phyloP scores from a whole-genome alignment of 2,888 invertebrate genomes.

The Eurois occulta region DNA sequence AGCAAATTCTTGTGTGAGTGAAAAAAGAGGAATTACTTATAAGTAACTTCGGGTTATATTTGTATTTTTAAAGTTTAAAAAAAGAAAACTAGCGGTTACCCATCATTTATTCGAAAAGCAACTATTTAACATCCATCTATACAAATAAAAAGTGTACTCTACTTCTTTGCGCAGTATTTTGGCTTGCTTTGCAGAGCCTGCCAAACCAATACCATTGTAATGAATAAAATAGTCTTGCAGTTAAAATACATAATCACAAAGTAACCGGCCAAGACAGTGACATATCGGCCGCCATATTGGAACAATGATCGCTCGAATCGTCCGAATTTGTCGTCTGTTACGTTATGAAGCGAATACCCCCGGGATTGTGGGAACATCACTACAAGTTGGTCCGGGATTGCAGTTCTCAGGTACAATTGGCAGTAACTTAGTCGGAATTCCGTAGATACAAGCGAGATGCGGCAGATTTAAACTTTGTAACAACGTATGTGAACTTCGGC shows the following conservation, averaged over 20 bases:
- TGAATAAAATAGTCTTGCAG: neutral
- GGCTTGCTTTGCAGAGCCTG: neutral
- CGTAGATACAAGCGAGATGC: conserved; percentile 27
- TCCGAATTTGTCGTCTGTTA: conserved; percentile 26
- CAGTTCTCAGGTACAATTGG: conserved; percentile 48
- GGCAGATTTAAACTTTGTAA: conserved; percentile 47
- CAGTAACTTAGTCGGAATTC: conserved; percentile 31
- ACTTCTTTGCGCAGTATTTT: neutral
- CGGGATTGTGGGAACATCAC: conserved; percentile 26
- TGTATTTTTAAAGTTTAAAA: neutral
- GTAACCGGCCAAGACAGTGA: conserved; percentile 19
- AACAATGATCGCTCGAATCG: conserved; percentile 40
- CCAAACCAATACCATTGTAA: neutral
- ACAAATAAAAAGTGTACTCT: neutral
- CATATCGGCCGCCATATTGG: conserved; percentile 29
- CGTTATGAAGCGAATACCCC: conserved; percentile 20
- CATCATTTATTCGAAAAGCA: neutral
- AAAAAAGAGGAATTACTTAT: neutral
- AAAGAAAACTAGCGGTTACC: neutral
- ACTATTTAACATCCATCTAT: neutral
- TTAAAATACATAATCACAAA: conserved; percentile 13
- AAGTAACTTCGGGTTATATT: neutral
- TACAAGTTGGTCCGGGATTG: conserved; percentile 42
- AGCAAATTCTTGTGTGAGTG: neutral
- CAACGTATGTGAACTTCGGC: conserved; percentile 1